Evolutionary conservation across 2,113 vertebrate genomes (phyloP).

Genomic region (Chaetorhynchus papuensis): DNA sequence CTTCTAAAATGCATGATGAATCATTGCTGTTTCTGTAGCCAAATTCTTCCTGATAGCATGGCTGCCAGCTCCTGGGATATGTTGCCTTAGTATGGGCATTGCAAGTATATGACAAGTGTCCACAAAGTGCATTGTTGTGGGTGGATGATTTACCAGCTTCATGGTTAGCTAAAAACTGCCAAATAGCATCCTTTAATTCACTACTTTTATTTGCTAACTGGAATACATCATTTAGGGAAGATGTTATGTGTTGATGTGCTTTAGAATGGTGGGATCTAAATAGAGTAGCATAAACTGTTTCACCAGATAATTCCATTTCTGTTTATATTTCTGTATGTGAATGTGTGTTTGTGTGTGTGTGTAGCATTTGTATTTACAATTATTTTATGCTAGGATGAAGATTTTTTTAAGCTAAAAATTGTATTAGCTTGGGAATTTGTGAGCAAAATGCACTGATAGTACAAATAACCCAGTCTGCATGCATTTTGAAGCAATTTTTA

Average conservation of each 20-base stretch:
- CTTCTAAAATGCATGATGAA: constrained; percentile 71
- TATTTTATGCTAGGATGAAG: background rate
- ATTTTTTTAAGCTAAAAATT: background rate
- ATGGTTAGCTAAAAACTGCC: background rate
- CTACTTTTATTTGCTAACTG: background rate
- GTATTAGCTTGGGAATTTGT: background rate
- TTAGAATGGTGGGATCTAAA: background rate
- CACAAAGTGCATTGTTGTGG: background rate
- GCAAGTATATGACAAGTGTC: constrained; percentile 32
- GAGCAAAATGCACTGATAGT: background rate
- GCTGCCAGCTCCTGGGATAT: constrained; percentile 61
- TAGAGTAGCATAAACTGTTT: background rate
- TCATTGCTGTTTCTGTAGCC: constrained; percentile 68
- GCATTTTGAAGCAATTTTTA: background rate
- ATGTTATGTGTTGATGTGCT: background rate
- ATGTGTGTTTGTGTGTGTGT: background rate
- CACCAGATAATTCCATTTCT: background rate
- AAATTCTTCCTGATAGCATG: constrained; percentile 72
- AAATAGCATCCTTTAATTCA: background rate
- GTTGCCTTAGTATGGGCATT: constrained; percentile 76
- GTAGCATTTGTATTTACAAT: background rate
- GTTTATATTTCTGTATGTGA: background rate
- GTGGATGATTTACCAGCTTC: background rate
- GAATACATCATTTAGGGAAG: background rate
- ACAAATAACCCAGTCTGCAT: background rate